phyloP scores from a whole-genome alignment of 2,113 vertebrate genomes.

The Callorhinus ursinus region DNA sequence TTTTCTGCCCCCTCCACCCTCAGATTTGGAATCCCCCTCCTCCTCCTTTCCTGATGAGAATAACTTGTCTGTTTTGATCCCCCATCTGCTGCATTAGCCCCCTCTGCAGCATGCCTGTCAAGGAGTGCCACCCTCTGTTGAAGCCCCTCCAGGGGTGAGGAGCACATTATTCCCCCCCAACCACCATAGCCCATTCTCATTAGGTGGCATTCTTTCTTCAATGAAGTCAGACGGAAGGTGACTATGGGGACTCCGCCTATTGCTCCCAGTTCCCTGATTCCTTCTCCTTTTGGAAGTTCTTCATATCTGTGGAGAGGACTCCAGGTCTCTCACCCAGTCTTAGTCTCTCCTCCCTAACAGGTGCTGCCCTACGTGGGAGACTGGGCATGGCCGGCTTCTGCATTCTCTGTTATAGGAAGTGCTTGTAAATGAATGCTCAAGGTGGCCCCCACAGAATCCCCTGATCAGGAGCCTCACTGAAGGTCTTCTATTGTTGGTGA shows the following conservation, averaged over 20 bases:
- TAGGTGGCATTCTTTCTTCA: not conserved
- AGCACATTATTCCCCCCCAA: too few relatives aligned
- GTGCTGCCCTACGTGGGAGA: not conserved
- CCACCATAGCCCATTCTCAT: not conserved
- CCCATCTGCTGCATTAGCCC: not conserved
- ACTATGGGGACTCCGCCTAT: not conserved
- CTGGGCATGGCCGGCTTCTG: not conserved
- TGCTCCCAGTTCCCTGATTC: not conserved
- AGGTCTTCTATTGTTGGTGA: not conserved
- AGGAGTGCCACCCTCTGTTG: not conserved
- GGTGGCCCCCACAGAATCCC: not conserved
- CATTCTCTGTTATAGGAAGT: not conserved
- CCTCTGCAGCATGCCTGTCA: not conserved
- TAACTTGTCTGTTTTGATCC: not conserved
- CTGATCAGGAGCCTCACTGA: not conserved
- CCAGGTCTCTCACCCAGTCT: not conserved
- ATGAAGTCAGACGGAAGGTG: not conserved
- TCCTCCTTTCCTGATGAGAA: not conserved
- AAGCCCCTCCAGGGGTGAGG: not conserved
- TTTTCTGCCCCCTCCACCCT: not conserved
- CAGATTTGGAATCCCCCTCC: not conserved
- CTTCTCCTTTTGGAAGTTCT: not conserved
- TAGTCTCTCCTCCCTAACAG: not conserved
- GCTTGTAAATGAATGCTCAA: not conserved
- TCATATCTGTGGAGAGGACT: not conserved